Conservation (phyloP, 2,113 vertebrate genomes). For the Peromyscus maniculatus region DNA sequence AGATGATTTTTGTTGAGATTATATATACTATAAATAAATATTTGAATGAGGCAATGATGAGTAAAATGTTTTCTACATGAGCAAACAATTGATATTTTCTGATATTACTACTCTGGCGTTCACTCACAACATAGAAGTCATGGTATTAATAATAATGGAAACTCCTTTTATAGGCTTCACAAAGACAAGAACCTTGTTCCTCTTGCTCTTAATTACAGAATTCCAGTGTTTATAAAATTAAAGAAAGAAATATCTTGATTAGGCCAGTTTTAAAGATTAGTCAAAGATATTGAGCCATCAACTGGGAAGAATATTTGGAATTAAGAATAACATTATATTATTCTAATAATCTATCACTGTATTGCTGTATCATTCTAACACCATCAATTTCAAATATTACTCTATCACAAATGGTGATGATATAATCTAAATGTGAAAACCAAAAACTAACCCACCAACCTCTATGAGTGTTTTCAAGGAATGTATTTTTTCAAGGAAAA, state of each 20-base stretch:
- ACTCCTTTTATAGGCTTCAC: neutral
- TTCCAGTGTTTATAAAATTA: neutral
- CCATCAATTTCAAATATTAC: neutral
- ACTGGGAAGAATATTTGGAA: neutral
- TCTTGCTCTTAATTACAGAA: neutral
- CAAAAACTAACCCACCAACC: neutral
- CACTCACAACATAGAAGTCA: neutral
- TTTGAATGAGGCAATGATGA: neutral
- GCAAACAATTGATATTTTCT: conserved; percentile 9
- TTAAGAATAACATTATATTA: neutral
- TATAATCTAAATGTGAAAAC: neutral
- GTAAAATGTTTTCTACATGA: neutral
- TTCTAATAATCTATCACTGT: neutral
- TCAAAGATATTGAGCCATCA: neutral
- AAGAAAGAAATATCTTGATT: neutral
- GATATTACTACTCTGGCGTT: neutral
- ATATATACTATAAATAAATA: neutral
- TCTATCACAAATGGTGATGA: neutral
- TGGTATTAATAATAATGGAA: neutral
- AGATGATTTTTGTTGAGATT: neutral
- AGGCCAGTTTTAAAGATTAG: neutral
- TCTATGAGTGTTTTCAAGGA: neutral
- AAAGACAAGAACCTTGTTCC: neutral
- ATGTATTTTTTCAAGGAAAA: neutral
- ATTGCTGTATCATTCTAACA: neutral